Percentiles rank a stretch among this genome's conserved stretches.
phyloP scores from a whole-genome alignment of 2,888 invertebrate genomes.

The Noctua fimbriata region DNA sequence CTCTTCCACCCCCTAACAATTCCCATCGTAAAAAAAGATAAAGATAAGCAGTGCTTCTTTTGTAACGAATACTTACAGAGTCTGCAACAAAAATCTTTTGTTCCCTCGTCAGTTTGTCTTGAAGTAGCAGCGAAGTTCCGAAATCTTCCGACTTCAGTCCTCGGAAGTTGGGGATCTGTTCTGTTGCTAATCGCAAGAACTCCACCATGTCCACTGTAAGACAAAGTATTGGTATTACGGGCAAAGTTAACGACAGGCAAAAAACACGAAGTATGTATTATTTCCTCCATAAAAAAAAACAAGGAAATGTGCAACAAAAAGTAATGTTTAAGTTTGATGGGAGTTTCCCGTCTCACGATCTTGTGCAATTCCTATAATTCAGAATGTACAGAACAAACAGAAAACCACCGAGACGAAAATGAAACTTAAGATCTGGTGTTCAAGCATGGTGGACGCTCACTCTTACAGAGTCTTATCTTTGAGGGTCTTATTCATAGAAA shows the following conservation, averaged over 20 bases:
- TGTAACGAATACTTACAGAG: conserved; percentile 22
- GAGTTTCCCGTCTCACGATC: no score
- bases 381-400: no score
- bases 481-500: no score
- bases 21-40: not conserved
- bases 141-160: conserved; percentile 24
- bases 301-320: no score
- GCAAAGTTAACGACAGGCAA: not conserved
- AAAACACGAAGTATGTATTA: no score
- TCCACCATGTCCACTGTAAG: conserved; percentile 35
- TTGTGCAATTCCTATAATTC: no score
- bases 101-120: conserved; percentile 8
- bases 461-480: no score
- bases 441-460: no score
- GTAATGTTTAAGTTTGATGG: no score
- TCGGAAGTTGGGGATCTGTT: conserved; percentile 22
- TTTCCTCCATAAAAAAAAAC: no score
- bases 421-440: no score
- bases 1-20: not conserved
- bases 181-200: conserved; percentile 25
- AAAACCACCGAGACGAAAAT: no score
- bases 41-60: not conserved
- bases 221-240: not conserved
- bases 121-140: conserved; percentile 11
- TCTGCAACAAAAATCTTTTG: conserved; percentile 33